Percentiles rank a stretch among this genome's conserved stretches.
Conservation (phyloP, 2,113 vertebrate species). For the Thalassoma bifasciatum region DNA sequence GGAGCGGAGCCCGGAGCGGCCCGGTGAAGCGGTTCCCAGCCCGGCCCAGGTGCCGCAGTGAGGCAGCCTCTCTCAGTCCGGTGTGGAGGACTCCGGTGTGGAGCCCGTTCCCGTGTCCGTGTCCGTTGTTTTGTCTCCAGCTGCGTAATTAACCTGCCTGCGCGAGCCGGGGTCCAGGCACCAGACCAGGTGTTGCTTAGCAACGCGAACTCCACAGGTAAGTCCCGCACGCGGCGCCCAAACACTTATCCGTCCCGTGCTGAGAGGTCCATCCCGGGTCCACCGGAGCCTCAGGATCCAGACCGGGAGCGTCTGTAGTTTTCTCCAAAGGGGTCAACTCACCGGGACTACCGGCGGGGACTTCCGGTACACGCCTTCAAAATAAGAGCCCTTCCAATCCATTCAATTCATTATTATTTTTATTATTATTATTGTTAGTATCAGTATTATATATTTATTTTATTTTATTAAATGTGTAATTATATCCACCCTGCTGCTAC, state of each 20-base stretch:
- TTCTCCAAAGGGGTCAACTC: not conserved
- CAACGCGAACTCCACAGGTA: not conserved
- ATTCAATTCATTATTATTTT: too few relatives aligned
- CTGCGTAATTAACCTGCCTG: slow-evolving; percentile 2
- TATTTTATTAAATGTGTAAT: too few relatives aligned
- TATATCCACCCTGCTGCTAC: too few relatives aligned
- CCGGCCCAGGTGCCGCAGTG: not conserved
- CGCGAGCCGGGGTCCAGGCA: not conserved
- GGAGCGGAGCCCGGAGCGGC: not conserved
- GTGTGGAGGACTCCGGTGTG: slow-evolving; percentile 17
- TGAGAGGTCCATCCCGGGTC: slow-evolving; percentile 61
- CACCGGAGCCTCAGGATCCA: slow-evolving; percentile 48
- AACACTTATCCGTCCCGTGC: slow-evolving; percentile 32
- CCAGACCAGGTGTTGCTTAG: not conserved
- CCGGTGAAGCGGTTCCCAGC: not conserved
- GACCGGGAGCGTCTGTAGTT: slow-evolving; percentile 54
- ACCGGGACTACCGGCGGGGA: accelerated
- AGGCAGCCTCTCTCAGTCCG: slow-evolving; percentile 8
- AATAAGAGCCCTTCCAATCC: slow-evolving; percentile 37
- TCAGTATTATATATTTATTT: too few relatives aligned
- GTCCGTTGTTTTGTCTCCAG: slow-evolving; percentile 56
- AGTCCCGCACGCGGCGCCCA: slow-evolving; percentile 6
- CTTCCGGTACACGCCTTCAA: slow-evolving; percentile 9
- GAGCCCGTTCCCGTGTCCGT: slow-evolving; percentile 43
- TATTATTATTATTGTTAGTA: too few relatives aligned